Conservation (phyloP, 2,113 vertebrate species). For the Thomomys bottae region DNA sequence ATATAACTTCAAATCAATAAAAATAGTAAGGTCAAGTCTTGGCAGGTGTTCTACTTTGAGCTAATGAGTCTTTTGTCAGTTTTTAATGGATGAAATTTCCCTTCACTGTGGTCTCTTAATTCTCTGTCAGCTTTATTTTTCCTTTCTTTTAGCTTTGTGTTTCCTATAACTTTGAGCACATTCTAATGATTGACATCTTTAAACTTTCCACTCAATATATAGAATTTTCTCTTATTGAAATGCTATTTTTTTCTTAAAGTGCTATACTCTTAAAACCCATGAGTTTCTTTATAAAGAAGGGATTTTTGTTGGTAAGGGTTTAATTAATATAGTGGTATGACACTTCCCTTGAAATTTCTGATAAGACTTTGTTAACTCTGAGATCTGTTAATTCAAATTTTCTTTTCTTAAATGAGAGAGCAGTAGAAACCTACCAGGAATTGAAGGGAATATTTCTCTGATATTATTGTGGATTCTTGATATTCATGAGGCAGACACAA, state of each 20-base stretch:
- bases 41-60: constrained; percentile 48
- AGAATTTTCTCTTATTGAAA: background rate
- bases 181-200: background rate
- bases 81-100: background rate
- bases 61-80: constrained; percentile 24
- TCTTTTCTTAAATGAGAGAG: background rate
- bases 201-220: background rate
- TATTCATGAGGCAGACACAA: rapidly evolving
- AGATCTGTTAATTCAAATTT: background rate
- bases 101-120: background rate
- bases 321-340: background rate
- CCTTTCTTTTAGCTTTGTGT: constrained; percentile 32
- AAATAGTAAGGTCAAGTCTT: constrained; percentile 49
- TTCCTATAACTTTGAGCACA: background rate
- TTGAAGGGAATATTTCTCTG: rapidly evolving
- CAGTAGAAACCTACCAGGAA: background rate
- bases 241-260: background rate
- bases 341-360: background rate
- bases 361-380: background rate
- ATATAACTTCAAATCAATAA: constrained; percentile 45
- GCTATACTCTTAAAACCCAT: background rate
- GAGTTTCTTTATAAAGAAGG: background rate
- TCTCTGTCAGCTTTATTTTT: background rate
- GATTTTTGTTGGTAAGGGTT: background rate
- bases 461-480: background rate